Conservation (phyloP, 2,888 invertebrate genomes). For the Adelognathus sp. region DNA sequence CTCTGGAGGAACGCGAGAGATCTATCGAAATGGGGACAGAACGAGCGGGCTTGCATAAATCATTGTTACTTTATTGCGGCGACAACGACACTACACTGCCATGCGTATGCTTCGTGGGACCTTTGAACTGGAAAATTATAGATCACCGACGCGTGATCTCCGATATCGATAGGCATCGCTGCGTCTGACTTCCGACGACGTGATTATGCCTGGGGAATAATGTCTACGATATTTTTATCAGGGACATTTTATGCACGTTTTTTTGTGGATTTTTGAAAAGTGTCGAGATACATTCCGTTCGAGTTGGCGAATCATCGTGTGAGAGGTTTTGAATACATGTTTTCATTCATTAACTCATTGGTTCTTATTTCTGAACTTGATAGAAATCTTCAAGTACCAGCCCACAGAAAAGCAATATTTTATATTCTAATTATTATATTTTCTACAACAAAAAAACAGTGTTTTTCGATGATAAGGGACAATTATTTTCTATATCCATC, state of each 20-base stretch:
- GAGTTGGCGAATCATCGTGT: no score
- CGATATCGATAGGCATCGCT: slow-evolving; percentile 25
- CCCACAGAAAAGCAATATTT: no score
- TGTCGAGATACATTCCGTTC: no score
- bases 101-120: background rate
- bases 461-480: no score
- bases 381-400: no score
- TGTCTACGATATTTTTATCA: background rate
- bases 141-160: slow-evolving; percentile 20
- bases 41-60: slow-evolving; percentile 38
- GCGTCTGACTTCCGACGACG: background rate
- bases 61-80: slow-evolving; percentile 39
- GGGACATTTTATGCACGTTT: background rate
- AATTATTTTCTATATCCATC: no score
- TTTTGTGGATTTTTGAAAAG: no score
- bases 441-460: no score
- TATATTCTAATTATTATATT: no score
- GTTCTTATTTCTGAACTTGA: no score
- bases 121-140: slow-evolving; percentile 48
- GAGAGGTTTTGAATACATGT: no score
- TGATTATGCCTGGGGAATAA: background rate
- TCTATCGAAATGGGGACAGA: slow-evolving; percentile 41
- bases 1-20: background rate
- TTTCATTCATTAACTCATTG: no score
- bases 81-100: background rate